Conservation (phyloP, 1,140 invertebrate species). For the Fopius arisanus region DNA sequence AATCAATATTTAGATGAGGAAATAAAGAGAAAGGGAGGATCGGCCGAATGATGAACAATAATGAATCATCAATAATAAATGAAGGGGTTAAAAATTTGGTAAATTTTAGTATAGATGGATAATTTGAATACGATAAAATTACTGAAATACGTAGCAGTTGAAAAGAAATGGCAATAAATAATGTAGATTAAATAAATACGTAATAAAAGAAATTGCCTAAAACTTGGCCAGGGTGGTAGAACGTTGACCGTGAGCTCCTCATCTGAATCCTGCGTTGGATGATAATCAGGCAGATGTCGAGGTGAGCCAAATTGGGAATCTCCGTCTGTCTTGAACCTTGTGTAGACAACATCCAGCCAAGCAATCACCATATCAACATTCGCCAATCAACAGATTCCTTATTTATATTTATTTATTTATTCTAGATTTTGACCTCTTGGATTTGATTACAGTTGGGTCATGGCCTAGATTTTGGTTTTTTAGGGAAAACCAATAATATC, state of each 20-base stretch:
- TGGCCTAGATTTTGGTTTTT: not conserved
- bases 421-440: not conserved
- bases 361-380: conserved; percentile 57
- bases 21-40: not conserved
- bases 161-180: conserved; percentile 56
- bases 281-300: conserved; percentile 52
- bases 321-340: conserved; percentile 65
- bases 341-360: conserved; percentile 60
- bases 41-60: not conserved
- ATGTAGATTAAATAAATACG: conserved; percentile 62
- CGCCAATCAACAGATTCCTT: conserved; percentile 29
- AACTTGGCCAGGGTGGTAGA: conserved; percentile 65
- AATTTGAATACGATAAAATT: conserved; percentile 33
- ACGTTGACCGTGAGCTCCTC: conserved; percentile 65
- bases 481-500: not conserved
- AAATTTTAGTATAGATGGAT: conserved; percentile 13
- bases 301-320: conserved; percentile 58
- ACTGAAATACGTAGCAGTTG: conserved; percentile 47
- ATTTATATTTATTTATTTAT: not conserved
- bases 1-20: not conserved
- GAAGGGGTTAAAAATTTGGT: not conserved
- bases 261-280: conserved; percentile 59
- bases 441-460: not conserved
- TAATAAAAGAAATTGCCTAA: conserved; percentile 67
- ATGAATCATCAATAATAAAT: not conserved